Base-by-base conservation (phyloP, 2,797 vertebrate species). In the Gymnocypris eckloni region DNA sequence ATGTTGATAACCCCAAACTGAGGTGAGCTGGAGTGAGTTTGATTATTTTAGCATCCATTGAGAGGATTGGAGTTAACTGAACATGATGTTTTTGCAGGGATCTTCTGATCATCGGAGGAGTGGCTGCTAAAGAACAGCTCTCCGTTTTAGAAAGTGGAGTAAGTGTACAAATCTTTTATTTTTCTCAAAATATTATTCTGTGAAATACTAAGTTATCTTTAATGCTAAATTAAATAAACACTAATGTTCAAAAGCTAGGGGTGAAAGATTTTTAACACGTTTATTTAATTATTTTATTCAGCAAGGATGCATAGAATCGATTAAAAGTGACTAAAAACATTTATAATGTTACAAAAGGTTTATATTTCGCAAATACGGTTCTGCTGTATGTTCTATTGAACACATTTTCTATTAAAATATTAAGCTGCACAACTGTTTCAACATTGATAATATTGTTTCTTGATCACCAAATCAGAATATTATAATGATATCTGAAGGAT, bases 121-220 rank as follows among this genome's bases (percentile, higher is more conserved):
- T 99, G 83, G 94, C 98, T 83, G 98, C 98, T 69, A 98, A 97
- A 89, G 98, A 99, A 39, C 98, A 99, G 89, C 94, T 99, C 16
- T 95, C 97, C 6, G 82, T 96, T 87, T 92, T 99, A 88, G 98
- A 99, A 52, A 97, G 96, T 25, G 98, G 98, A 77, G 98, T 99
- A 94, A 86, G 96, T 94, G 56, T 73, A 41, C 5, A n/a, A 6
- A 77, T 18, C 28, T 67, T 33, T 39, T 39, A 9, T 1, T 69
- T 18, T 20, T 8, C 18, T 39, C 61, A 66, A 66, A 33, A 66
- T 41, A 20, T 39, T 11, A 41, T 69, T 22, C 33, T 7, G 13
- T 33, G 13, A 56, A 1, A 66, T 16, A 18, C 22, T 5, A 7
- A 16, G 0, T 56, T 3, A 56, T 56, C 54, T 16, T 10, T 43